A percentile compares a stretch with the other conserved stretches of the same genome.
Evolutionary conservation across 2,888 invertebrate species (phyloP).

Genomic region (Apoderus coryli): DNA sequence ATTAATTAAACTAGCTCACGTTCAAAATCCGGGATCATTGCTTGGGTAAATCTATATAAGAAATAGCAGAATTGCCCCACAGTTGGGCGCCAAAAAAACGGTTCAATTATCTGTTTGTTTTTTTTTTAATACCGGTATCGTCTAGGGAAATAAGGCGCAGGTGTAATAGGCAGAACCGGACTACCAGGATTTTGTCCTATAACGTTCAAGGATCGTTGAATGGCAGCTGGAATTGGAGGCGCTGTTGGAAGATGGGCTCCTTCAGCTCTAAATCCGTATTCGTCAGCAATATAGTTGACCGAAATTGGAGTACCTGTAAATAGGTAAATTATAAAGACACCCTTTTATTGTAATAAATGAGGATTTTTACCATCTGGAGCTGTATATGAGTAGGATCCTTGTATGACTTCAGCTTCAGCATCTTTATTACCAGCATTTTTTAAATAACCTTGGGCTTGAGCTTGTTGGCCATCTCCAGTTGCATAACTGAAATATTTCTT

Average conservation of each 20-base stretch:
- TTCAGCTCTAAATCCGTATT: constrained; percentile 62
- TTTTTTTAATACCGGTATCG: too few species aligned
- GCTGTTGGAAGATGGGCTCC: constrained; percentile 66
- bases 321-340: too few species aligned
- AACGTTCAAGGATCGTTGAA: constrained; percentile 39
- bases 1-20: too few species aligned
- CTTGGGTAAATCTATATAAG: too few species aligned
- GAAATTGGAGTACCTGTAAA: constrained; percentile 33
- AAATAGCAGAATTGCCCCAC: too few species aligned
- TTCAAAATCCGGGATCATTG: too few species aligned
- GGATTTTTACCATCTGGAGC: constrained; percentile 54
- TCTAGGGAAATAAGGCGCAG: too few species aligned
- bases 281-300: constrained; percentile 57
- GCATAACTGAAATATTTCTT: constrained; percentile 45
- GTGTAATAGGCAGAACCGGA: too few species aligned
- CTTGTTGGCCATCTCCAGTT: constrained; percentile 64
- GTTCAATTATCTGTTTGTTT: too few species aligned
- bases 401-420: constrained; percentile 57
- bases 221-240: constrained; percentile 58
- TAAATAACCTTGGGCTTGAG: constrained; percentile 61
- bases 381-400: constrained; percentile 62
- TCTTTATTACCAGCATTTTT: constrained; percentile 55
- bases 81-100: too few species aligned
- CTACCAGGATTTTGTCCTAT: too few species aligned
- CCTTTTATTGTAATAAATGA: too few species aligned